phyloP scores from a whole-genome alignment of 23 tunicate genomes.

The Phallusia fumigata region DNA sequence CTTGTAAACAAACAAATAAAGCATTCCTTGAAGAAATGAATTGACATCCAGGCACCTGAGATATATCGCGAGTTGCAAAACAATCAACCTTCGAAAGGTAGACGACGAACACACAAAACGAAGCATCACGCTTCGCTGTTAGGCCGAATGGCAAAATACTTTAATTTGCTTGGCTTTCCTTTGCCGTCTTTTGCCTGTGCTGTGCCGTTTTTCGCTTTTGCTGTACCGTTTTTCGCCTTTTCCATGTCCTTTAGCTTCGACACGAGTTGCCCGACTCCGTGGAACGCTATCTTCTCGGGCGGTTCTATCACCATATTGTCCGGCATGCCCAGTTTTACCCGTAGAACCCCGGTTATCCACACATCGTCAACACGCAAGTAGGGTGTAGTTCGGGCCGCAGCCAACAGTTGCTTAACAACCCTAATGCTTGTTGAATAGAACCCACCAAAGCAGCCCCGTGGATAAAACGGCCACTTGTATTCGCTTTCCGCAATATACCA shows the following conservation, averaged over 20 bases:
- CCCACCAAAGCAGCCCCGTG: constrained; percentile 4
- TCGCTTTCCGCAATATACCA: constrained; percentile 7
- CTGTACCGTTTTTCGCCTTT: not conserved
- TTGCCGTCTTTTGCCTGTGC: not conserved
- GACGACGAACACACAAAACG: too few species aligned
- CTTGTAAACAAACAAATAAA: too few species aligned
- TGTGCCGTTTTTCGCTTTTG: not conserved
- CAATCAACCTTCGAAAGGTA: too few species aligned
- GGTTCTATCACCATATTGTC: constrained; percentile 10
- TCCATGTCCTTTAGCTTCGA: not conserved
- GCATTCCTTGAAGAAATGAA: too few species aligned
- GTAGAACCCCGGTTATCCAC: not conserved
- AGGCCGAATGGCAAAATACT: not conserved
- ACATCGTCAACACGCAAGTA: constrained; percentile 6
- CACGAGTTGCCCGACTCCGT: not conserved
- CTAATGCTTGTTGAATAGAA: not conserved
- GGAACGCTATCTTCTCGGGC: not conserved
- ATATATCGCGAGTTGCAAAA: too few species aligned
- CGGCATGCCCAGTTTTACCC: not conserved
- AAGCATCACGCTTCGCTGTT: not conserved
- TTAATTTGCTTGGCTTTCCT: not conserved
- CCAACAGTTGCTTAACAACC: not conserved
- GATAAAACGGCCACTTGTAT: constrained; percentile 9
- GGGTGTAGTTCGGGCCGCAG: not conserved
- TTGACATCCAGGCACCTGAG: too few species aligned